A percentile compares a stretch with the other conserved stretches of the same genome.
Conservation (phyloP, 2,888 invertebrate genomes). For the Sinhomidia bicolor region DNA sequence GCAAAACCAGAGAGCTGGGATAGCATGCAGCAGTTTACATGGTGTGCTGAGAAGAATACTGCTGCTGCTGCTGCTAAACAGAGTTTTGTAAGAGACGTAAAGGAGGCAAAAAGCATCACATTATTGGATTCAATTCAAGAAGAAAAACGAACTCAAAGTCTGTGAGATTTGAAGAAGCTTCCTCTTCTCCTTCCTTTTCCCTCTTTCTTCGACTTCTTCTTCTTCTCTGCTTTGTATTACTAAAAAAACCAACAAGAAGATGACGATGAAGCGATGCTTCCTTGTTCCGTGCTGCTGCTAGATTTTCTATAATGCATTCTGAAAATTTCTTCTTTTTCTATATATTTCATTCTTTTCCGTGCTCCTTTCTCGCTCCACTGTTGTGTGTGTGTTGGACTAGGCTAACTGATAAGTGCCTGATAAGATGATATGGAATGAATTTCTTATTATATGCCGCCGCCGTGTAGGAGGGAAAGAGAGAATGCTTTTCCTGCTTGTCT, state of each 20-base stretch:
- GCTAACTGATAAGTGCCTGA: constrained; percentile 43
- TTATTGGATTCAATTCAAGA: constrained; percentile 50
- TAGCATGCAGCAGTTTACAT: too few relatives aligned
- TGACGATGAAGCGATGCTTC: not conserved
- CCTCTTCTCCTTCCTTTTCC: constrained; percentile 45
- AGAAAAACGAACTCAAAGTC: constrained; percentile 51
- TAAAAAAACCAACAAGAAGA: constrained; percentile 8
- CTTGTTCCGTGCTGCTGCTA: too few relatives aligned
- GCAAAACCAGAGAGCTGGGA: not conserved
- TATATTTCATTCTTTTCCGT: not conserved
- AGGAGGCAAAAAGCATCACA: constrained; percentile 25
- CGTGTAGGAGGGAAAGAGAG: not conserved
- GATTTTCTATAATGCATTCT: not conserved
- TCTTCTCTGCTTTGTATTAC: not conserved
- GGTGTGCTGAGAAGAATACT: not conserved
- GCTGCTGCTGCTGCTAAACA: too few relatives aligned
- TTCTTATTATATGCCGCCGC: constrained; percentile 42
- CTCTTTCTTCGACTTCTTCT: not conserved
- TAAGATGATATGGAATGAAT: constrained; percentile 55
- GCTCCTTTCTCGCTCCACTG: too few relatives aligned
- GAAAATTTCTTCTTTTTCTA: not conserved
- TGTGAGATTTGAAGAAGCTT: constrained; percentile 59
- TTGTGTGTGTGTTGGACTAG: constrained; percentile 36
- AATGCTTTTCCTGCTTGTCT: constrained; percentile 45
- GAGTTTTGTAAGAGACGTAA: not conserved